Evolutionary conservation across 2,113 vertebrate species (phyloP).

Genomic region (Melanerpes formicivorus): DNA sequence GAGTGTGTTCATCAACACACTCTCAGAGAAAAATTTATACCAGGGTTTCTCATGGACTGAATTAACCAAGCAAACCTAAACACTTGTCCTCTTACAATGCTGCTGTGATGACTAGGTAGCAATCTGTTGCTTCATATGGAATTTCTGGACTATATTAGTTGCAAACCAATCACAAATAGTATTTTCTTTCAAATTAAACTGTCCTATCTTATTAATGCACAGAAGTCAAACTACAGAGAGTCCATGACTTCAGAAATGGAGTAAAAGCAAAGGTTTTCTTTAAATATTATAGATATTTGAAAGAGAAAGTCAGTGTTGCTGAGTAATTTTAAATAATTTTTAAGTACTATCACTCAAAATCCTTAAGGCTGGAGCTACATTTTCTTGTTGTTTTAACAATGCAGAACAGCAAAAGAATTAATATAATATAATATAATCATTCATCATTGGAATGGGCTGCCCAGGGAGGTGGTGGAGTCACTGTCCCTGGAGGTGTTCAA

Average conservation of each 20-base stretch:
- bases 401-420: neutral
- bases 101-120: neutral
- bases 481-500: too few species aligned
- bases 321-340: neutral
- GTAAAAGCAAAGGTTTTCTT: neutral
- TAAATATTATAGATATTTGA: neutral
- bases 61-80: neutral
- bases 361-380: neutral
- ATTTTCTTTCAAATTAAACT: neutral
- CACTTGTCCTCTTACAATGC: rapidly evolving
- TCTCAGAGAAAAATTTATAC: neutral
- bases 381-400: neutral
- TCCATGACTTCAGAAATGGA: neutral
- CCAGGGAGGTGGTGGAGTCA: too few species aligned
- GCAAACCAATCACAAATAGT: neutral
- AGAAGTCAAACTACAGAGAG: neutral
- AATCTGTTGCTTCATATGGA: neutral
- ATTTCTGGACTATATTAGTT: neutral
- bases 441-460: too few species aligned
- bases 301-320: neutral
- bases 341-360: neutral
- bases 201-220: neutral
- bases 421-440: neutral
- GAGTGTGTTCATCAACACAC: neutral
- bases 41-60: neutral